Conservation (phyloP, 2,113 vertebrate genomes). For the Campylorhamphus procurvoides region DNA sequence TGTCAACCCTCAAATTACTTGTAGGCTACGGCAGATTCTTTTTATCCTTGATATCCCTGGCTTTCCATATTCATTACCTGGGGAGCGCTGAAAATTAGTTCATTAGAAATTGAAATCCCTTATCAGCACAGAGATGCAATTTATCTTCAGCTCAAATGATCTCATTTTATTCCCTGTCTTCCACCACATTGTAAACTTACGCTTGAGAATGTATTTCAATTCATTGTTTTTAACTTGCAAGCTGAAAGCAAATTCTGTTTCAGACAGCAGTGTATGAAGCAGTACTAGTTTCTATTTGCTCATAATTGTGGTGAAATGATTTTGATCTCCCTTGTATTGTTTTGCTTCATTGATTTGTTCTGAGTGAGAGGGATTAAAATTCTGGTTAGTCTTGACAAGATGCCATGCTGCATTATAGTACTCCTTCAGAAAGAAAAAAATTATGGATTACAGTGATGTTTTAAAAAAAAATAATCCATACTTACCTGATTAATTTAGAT, state of each 20-base stretch:
- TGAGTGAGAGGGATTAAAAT: not conserved
- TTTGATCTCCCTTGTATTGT: not conserved
- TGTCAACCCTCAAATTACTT: not conserved
- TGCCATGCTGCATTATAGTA: not conserved
- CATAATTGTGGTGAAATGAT: not conserved
- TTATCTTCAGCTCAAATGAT: not conserved
- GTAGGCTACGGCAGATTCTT: not conserved
- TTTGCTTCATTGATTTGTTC: not conserved
- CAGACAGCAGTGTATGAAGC: not conserved
- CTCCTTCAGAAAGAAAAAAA: not conserved
- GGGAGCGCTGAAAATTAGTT: not conserved
- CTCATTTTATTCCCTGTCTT: not conserved
- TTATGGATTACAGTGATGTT: not conserved
- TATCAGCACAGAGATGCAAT: not conserved
- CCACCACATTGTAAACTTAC: not conserved
- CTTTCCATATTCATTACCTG: not conserved
- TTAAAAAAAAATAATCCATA: not conserved
- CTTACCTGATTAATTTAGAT: not conserved
- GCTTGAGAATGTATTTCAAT: not conserved
- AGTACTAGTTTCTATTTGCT: not conserved
- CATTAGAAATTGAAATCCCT: not conserved
- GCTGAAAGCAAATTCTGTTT: not conserved
- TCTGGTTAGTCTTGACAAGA: not conserved
- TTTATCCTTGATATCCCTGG: not conserved
- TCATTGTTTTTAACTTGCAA: not conserved